Evolutionary conservation across 2,797 vertebrate genomes (phyloP).

Genomic region (Synaphobranchus kaupii): DNA sequence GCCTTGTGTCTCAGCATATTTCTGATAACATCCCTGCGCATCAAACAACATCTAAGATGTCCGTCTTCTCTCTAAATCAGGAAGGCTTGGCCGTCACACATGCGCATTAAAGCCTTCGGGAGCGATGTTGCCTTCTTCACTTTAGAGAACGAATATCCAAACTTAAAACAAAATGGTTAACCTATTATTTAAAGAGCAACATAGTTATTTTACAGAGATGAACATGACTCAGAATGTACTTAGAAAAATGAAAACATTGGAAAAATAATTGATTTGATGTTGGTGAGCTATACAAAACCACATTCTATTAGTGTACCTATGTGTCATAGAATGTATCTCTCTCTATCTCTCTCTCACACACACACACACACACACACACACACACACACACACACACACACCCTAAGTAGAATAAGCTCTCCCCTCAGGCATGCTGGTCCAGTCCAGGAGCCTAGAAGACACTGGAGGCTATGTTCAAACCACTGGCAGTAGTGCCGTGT

Average conservation of each 20-base stretch:
- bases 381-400: not conserved
- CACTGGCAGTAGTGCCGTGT: not conserved
- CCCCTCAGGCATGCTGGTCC: not conserved
- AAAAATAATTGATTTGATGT: no score
- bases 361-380: not conserved
- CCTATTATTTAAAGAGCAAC: no score
- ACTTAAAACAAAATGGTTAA: no score
- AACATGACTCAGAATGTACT: no score
- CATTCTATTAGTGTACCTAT: no score
- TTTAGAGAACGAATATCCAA: not conserved
- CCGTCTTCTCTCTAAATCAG: not conserved
- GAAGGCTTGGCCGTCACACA: not conserved
- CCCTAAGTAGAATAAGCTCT: not conserved
- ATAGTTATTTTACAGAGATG: no score
- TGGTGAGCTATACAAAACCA: no score
- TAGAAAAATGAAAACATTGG: no score
- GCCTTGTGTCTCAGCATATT: not conserved
- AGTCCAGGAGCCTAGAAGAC: not conserved
- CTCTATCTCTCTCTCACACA: not conserved
- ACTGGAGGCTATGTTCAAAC: not conserved
- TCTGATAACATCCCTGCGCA: not conserved
- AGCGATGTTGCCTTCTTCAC: not conserved
- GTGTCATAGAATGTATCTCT: not conserved
- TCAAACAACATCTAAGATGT: not conserved
- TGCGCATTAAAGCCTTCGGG: not conserved